Percentiles rank a stretch among this genome's conserved stretches.
phyloP scores from a whole-genome alignment of 2,888 invertebrate genomes.

The Bugula neritina region DNA sequence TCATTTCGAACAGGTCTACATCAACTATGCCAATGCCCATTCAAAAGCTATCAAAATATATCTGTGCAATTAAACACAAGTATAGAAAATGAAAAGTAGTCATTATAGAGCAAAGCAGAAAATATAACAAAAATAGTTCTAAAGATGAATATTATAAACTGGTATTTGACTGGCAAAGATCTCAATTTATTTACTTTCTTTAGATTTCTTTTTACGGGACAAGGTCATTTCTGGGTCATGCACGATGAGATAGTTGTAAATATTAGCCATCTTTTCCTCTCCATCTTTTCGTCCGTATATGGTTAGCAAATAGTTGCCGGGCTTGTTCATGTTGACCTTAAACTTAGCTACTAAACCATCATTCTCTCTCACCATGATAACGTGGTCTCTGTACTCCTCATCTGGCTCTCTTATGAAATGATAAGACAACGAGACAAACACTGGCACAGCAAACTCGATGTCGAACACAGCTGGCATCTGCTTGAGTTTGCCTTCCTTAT shows the following conservation, averaged over 20 bases:
- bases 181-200: constrained; percentile 18
- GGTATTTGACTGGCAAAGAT: too few relatives aligned
- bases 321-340: constrained; percentile 37
- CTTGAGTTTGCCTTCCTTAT: constrained; percentile 44
- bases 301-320: constrained; percentile 48
- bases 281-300: constrained; percentile 43
- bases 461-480: constrained; percentile 35
- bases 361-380: constrained; percentile 36
- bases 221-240: constrained; percentile 32
- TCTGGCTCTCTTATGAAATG: constrained; percentile 49
- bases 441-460: constrained; percentile 42
- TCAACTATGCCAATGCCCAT: too few relatives aligned
- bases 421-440: constrained; percentile 39
- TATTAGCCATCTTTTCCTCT: constrained; percentile 41
- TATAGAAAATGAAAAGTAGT: too few relatives aligned
- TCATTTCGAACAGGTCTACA: too few relatives aligned
- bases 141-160: too few relatives aligned
- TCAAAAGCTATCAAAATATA: too few relatives aligned
- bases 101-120: too few relatives aligned
- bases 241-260: constrained; percentile 47
- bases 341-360: constrained; percentile 34
- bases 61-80: too few relatives aligned
- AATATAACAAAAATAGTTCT: too few relatives aligned
- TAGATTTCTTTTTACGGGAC: constrained; percentile 24
- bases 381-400: constrained; percentile 46